Conservation (phyloP, 2,888 invertebrate genomes). For the Diachrysia chrysitis region DNA sequence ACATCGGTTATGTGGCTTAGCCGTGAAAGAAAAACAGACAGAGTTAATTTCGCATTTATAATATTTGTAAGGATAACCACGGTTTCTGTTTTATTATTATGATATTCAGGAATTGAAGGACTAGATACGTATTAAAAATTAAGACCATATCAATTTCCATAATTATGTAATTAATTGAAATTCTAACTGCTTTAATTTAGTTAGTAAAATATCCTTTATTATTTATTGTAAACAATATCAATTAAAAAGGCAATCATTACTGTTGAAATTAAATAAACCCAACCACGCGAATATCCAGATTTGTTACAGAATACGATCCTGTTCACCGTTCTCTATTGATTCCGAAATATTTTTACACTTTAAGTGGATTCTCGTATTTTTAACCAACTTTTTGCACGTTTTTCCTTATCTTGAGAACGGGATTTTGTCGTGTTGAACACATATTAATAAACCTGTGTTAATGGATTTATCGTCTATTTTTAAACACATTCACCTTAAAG, state of each 20-base stretch:
- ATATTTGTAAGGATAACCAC: no score
- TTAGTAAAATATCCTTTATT: constrained; percentile 20
- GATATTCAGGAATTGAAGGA: no score
- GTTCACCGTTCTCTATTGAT: background rate
- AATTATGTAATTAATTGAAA: constrained; percentile 11
- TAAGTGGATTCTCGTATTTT: background rate
- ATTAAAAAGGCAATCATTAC: constrained; percentile 22
- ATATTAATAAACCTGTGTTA: background rate
- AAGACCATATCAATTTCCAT: background rate
- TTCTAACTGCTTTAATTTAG: constrained; percentile 16
- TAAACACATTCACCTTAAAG: no score
- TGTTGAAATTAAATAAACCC: constrained; percentile 15
- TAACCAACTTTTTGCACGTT: background rate
- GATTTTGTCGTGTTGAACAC: background rate
- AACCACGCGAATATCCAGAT: constrained; percentile 9
- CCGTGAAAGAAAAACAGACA: no score
- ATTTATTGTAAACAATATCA: constrained; percentile 14
- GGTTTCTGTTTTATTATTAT: no score
- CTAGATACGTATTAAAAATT: no score
- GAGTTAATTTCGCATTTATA: no score
- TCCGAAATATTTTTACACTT: background rate
- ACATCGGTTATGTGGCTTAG: no score
- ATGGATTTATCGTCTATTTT: no score
- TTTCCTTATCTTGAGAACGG: background rate
- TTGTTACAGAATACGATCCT: background rate